Base-by-base conservation (phyloP, 2,113 vertebrate genomes). In the Cranoglanis bouderius region DNA sequence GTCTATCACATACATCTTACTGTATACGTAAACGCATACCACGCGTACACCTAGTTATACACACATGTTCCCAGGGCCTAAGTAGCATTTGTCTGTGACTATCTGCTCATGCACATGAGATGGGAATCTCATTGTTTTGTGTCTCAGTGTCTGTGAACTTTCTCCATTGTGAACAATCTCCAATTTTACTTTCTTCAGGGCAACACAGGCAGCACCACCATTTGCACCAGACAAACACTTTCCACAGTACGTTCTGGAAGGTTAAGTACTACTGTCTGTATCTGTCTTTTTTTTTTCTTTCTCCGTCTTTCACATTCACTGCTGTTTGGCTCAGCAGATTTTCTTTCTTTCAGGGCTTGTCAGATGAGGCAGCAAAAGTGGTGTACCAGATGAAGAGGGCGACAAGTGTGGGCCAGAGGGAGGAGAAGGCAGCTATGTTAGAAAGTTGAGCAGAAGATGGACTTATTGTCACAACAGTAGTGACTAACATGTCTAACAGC, bases 311-410 rank as follows among this genome's bases (percentile, higher is more conserved):
- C 4, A 24, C 12, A 29, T n/a, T 49, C 55, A 24, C 7, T 72
- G 46, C 65, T 63, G 67, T 16, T 72, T 29, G 32, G 13, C 70
- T 87, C 40, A 87, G 7, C 2, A 38, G 38, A 59, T 53, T 53
- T 24, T 38, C 72, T 67, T 40, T 78, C 1, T 72, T 61, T 6
- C 91, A 95, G 94, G 82, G 65, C 26, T 91, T 96, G 21, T 95
- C 96, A 21, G 96, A 96, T 35, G 94, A 95, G 84, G 95, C 94
- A 21, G 96, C 96, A 1, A 93, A 94, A 2, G 91, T 94, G 35
- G 93, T 96, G n/a, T 96, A 95, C 91, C 94, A 95, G 87, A 93
- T 96, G 94, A 96, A 93, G 91, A 94, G 95, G 86, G 96, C 92
- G 12, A 93, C 90, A 86, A 96, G 94, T 19, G 86, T 82, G 87